These are phyloP conservation scores for Agelas oroides DNA, from an alignment of 37 sponge, comb jelly and placozoan genomes.

Conservation along the genomic window DNA sequence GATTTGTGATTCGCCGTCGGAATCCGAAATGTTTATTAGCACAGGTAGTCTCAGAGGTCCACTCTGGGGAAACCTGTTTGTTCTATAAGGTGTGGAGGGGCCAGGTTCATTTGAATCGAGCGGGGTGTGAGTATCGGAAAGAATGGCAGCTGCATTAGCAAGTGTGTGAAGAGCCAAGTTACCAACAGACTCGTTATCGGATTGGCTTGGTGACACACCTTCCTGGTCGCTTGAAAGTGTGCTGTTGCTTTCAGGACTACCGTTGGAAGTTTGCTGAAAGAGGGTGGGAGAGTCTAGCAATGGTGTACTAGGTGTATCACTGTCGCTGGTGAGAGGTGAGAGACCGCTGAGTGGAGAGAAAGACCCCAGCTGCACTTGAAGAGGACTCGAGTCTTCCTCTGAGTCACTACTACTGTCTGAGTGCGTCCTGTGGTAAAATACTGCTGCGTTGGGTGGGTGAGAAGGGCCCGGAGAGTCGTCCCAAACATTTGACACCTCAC, in stretches of 20 bases:
- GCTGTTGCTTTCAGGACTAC: background rate
- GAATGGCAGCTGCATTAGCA: slow-evolving; percentile 33
- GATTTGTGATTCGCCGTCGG: background rate
- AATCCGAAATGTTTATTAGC: slow-evolving; percentile 37
- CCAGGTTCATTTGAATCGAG: background rate
- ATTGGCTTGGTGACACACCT: background rate
- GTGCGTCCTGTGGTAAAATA: too few species aligned
- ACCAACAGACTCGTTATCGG: background rate
- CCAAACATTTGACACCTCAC: background rate
- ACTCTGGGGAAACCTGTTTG: background rate
- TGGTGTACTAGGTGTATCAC: background rate
- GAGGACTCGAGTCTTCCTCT: background rate
- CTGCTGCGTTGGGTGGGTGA: too few species aligned
- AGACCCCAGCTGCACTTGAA: background rate
- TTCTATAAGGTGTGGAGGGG: background rate
- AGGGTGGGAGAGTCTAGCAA: too few species aligned
- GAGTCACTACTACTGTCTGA: background rate
- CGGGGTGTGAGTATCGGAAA: slow-evolving; percentile 11
- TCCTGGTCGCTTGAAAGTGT: background rate
- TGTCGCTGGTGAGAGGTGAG: background rate
- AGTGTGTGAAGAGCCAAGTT: slow-evolving; percentile 32
- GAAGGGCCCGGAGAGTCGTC: background rate
- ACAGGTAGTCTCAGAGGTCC: slow-evolving; percentile 19
- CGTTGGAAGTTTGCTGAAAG: too few species aligned
- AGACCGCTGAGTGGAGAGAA: background rate